Percentiles rank a stretch among this genome's conserved stretches.
These are phyloP conservation scores for Pocillopora grandis DNA, from an alignment of 92 coral and sea anemone species.

Conservation along the genomic window DNA sequence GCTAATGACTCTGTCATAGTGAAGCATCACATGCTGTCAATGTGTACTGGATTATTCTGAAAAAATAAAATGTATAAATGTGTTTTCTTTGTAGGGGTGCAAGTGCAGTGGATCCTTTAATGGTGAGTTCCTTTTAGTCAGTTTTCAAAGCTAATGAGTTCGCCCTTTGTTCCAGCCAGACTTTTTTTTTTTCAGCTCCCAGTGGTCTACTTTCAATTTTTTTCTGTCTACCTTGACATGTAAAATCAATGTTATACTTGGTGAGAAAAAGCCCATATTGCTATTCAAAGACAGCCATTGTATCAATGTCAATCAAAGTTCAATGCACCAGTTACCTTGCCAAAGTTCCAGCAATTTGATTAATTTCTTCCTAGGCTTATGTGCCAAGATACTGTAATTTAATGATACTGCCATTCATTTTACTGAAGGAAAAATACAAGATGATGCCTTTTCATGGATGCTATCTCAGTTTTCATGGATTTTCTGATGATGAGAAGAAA, in stretches of 20 bases:
- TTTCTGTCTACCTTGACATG: too few species aligned
- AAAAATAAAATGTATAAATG: not conserved
- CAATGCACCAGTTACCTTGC: too few species aligned
- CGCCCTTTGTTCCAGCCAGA: not conserved
- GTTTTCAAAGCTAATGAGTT: not conserved
- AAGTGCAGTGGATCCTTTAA: conserved; percentile 76
- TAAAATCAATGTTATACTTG: too few species aligned
- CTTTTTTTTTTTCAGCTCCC: too few species aligned
- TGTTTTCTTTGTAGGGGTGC: conserved; percentile 48
- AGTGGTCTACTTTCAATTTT: too few species aligned
- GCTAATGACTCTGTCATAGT: too few species aligned
- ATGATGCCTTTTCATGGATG: conserved; percentile 90
- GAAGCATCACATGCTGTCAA: not conserved
- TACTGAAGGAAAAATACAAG: conserved; percentile 62
- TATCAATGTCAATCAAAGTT: too few species aligned
- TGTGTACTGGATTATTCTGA: not conserved
- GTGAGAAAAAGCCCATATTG: too few species aligned
- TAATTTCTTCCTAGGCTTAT: too few species aligned
- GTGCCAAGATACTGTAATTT: not conserved
- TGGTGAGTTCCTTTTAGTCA: conserved; percentile 62
- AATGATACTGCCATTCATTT: not conserved
- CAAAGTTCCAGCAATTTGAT: too few species aligned
- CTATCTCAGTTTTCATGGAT: conserved; percentile 86
- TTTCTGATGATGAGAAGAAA: conserved; percentile 90
- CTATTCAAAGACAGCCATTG: too few species aligned